These are phyloP conservation scores for Dasyornis broadbenti DNA, from an alignment of 2,113 vertebrate species.

Conservation along the genomic window DNA sequence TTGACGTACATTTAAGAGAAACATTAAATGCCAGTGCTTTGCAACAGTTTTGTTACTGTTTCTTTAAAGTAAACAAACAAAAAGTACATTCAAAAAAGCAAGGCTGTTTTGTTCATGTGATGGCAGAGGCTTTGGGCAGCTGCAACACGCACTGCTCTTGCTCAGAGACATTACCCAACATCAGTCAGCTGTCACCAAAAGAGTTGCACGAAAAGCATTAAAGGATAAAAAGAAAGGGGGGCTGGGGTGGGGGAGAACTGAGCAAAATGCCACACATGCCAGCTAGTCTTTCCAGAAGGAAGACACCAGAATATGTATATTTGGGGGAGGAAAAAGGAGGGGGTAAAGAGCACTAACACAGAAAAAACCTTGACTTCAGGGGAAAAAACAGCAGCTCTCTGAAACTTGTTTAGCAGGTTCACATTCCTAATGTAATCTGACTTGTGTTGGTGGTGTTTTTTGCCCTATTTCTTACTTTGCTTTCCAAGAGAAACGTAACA, in stretches of 20 bases:
- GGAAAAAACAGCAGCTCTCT: constrained; percentile 64
- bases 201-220: constrained; percentile 69
- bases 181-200: constrained; percentile 71
- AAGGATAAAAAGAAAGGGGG: constrained; percentile 66
- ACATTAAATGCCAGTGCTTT: constrained; percentile 85
- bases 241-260: not conserved
- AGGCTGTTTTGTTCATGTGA: constrained; percentile 75
- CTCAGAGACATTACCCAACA: constrained; percentile 67
- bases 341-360: not conserved
- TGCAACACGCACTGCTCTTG: constrained; percentile 54
- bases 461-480: constrained; percentile 70
- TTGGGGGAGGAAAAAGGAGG: not conserved
- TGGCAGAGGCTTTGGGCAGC: constrained; percentile 72
- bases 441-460: not conserved
- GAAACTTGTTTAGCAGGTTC: constrained; percentile 68
- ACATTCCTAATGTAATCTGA: constrained; percentile 64
- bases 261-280: constrained; percentile 64
- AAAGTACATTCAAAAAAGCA: constrained; percentile 85
- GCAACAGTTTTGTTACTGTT: constrained; percentile 79
- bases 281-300: constrained; percentile 50
- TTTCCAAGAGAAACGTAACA: constrained; percentile 81
- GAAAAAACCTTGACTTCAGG: constrained; percentile 48
- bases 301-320: not conserved
- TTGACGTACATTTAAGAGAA: constrained; percentile 74
- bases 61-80: constrained; percentile 70